phyloP scores from a whole-genome alignment of 1,140 invertebrate species.

The Calephelis nemesis region DNA sequence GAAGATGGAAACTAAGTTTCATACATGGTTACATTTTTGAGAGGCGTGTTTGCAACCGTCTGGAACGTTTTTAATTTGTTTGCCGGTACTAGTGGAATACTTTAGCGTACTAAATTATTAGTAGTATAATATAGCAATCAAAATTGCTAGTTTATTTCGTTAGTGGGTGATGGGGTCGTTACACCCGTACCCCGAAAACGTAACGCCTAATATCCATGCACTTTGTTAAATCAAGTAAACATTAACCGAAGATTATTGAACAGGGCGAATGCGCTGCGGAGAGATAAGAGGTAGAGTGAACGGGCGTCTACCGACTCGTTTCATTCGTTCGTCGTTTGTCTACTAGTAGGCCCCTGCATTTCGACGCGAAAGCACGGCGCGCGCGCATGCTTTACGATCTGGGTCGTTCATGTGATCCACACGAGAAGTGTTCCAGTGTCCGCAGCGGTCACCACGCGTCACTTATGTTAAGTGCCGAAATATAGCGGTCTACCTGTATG shows the following conservation, averaged over 20 bases:
- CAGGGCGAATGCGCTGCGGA: conserved; percentile 46
- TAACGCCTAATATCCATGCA: background rate
- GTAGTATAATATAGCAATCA: too few relatives aligned
- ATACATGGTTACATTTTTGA: too few relatives aligned
- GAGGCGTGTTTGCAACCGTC: too few relatives aligned
- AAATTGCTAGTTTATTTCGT: too few relatives aligned
- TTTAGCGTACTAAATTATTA: too few relatives aligned
- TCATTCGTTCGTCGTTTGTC: conserved; percentile 12
- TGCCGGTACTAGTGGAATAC: too few relatives aligned
- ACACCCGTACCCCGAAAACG: too few relatives aligned
- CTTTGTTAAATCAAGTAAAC: background rate
- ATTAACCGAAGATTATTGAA: conserved; percentile 24
- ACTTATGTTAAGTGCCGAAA: conserved; percentile 44
- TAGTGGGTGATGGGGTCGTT: too few relatives aligned
- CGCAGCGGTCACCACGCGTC: conserved; percentile 21
- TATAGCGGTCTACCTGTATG: conserved; percentile 56
- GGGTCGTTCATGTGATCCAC: conserved; percentile 59
- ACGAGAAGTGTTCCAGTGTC: conserved; percentile 22
- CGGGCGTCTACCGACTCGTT: conserved; percentile 40
- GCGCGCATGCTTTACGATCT: conserved; percentile 51
- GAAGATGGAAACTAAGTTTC: too few relatives aligned
- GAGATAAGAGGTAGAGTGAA: conserved; percentile 67
- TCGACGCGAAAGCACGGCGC: conserved; percentile 54
- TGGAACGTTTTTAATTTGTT: too few relatives aligned
- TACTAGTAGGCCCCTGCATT: conserved; percentile 62